Conservation (phyloP, 1,140 invertebrate genomes). For the Heliconius hewitsoni region DNA sequence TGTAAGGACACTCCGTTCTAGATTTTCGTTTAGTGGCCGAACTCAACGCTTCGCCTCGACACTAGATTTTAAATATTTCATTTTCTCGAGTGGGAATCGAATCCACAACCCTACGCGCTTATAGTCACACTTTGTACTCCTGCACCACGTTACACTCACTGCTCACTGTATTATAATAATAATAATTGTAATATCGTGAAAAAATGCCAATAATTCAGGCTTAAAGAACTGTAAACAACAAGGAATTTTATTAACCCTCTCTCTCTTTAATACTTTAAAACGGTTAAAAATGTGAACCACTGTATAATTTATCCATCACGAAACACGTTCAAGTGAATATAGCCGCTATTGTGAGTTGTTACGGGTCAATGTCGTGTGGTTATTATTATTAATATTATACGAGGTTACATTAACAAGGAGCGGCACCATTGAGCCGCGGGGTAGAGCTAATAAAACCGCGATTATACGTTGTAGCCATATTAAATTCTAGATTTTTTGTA, state of each 20-base stretch:
- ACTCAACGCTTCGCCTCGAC: no score
- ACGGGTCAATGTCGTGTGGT: neutral
- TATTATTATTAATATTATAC: constrained; percentile 25
- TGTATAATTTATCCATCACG: constrained; percentile 6
- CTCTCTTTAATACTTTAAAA: constrained; percentile 25
- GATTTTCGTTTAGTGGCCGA: no score
- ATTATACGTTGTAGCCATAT: constrained; percentile 28
- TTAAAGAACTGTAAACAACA: constrained; percentile 21
- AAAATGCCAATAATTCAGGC: neutral
- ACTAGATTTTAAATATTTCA: no score
- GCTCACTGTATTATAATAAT: no score
- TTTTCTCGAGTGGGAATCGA: no score
- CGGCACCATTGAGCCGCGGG: constrained; percentile 20
- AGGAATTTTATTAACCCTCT: constrained; percentile 23
- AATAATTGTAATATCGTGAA: neutral
- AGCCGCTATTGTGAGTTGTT: neutral
- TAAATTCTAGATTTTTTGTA: constrained; percentile 16
- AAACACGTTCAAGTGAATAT: constrained; percentile 2
- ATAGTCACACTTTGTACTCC: no score
- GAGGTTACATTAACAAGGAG: constrained; percentile 26
- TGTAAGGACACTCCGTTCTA: no score
- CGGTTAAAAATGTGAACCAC: constrained; percentile 17
- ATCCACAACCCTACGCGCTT: no score
- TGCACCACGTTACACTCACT: no score
- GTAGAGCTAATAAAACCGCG: constrained; percentile 27